Evolutionary conservation across 2,113 vertebrate genomes (phyloP).

Genomic region (Apodemus sylvaticus): DNA sequence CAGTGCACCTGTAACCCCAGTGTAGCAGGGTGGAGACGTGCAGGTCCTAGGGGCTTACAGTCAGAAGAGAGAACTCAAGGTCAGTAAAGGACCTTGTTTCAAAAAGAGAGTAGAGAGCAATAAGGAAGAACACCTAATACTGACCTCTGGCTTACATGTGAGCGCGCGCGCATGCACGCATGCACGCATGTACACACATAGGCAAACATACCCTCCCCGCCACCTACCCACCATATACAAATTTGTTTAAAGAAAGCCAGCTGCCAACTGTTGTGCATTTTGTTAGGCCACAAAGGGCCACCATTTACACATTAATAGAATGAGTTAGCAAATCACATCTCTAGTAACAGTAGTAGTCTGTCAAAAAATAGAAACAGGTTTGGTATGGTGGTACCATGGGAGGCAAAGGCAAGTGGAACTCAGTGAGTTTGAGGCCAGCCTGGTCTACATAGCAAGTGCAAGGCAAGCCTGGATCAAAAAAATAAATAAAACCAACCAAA

Average conservation of each 20-base stretch:
- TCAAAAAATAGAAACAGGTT: slow-evolving; percentile 41
- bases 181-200: background rate
- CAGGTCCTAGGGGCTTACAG: background rate
- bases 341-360: background rate
- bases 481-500: background rate
- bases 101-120: background rate
- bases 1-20: background rate
- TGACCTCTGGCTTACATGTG: background rate
- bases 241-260: background rate
- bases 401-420: background rate
- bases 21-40: background rate
- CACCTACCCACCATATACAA: background rate
- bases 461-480: background rate
- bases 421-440: background rate
- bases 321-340: slow-evolving; percentile 31
- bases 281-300: background rate
- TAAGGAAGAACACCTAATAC: background rate
- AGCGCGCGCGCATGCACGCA: no score
- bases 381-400: background rate
- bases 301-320: slow-evolving; percentile 33
- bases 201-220: background rate
- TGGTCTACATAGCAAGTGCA: background rate
- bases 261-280: background rate
- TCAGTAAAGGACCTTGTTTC: background rate
- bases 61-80: background rate